A percentile compares a stretch with the other conserved stretches of the same genome.
Conservation (phyloP, 1,140 invertebrate species). For the Bombus waltoni region DNA sequence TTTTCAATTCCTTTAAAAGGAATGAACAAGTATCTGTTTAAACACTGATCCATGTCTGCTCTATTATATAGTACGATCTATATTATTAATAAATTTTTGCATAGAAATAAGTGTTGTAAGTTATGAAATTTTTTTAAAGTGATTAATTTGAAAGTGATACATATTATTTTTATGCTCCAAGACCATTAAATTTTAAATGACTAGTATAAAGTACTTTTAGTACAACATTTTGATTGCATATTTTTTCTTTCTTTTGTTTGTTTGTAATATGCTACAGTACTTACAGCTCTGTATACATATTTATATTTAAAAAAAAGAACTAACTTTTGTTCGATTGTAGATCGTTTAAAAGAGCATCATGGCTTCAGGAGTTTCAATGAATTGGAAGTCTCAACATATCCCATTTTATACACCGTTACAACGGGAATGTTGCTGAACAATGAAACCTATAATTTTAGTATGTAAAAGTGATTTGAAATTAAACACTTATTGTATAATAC, state of each 20-base stretch:
- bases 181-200: slow-evolving; percentile 17
- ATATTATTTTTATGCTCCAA: slow-evolving; percentile 11
- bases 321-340: slow-evolving; percentile 56
- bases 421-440: slow-evolving; percentile 71
- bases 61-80: slow-evolving; percentile 41
- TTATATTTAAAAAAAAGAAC: slow-evolving; percentile 29
- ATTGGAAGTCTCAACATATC: slow-evolving; percentile 57
- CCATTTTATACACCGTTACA: slow-evolving; percentile 71
- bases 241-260: slow-evolving; percentile 3
- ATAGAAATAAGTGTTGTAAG: slow-evolving; percentile 18
- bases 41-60: slow-evolving; percentile 51
- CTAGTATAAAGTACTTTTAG: slow-evolving; percentile 43
- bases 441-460: slow-evolving; percentile 73
- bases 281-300: slow-evolving; percentile 35
- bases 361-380: slow-evolving; percentile 65
- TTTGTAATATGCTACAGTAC: slow-evolving; percentile 27
- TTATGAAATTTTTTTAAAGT: slow-evolving; percentile 25
- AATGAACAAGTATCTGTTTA: slow-evolving; percentile 35
- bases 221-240: slow-evolving; percentile 39
- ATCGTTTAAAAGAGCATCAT: slow-evolving; percentile 67
- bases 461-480: slow-evolving; percentile 61
- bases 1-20: slow-evolving; percentile 38
- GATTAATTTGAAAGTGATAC: slow-evolving; percentile 18
- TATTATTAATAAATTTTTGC: slow-evolving; percentile 5
- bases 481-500: slow-evolving; percentile 63